Percentiles rank a stretch among this genome's conserved stretches.
These are phyloP conservation scores for Periphyllus acericola DNA, from an alignment of 2,888 invertebrate species.

Conservation along the genomic window DNA sequence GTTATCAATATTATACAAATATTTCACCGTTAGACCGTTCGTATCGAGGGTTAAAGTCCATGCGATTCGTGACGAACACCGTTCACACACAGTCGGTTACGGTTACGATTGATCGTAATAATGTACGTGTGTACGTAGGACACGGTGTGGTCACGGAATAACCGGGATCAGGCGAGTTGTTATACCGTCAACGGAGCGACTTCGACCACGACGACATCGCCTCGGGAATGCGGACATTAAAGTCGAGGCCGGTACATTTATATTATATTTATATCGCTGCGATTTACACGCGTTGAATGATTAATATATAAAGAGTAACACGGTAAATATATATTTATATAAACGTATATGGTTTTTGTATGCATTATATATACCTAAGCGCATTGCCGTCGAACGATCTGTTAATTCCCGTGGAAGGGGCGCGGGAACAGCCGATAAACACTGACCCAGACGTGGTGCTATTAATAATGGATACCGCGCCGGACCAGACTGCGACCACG, in stretches of 20 bases:
- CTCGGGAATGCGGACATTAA: not conserved
- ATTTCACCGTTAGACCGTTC: no score
- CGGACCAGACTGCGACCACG: not conserved
- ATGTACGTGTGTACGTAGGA: not conserved
- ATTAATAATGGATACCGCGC: slow-evolving; percentile 43
- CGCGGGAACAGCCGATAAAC: slow-evolving; percentile 4
- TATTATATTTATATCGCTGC: not conserved
- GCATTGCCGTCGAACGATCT: slow-evolving; percentile 14
- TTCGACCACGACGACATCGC: not conserved
- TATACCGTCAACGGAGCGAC: not conserved
- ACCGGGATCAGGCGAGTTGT: not conserved
- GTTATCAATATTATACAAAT: no score
- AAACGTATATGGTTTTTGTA: not conserved
- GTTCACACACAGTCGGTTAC: not conserved
- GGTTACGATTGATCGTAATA: not conserved
- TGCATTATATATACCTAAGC: not conserved
- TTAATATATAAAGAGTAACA: slow-evolving; percentile 20
- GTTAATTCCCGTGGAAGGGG: not conserved
- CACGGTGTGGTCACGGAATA: no score
- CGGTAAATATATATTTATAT: not conserved
- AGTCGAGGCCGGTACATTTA: not conserved
- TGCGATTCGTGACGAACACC: no score
- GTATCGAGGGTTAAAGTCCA: no score
- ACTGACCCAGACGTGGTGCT: slow-evolving; percentile 30
- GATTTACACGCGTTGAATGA: slow-evolving; percentile 24